Base-by-base conservation (phyloP, 2,113 vertebrate species). In the Callionymus lyra region DNA sequence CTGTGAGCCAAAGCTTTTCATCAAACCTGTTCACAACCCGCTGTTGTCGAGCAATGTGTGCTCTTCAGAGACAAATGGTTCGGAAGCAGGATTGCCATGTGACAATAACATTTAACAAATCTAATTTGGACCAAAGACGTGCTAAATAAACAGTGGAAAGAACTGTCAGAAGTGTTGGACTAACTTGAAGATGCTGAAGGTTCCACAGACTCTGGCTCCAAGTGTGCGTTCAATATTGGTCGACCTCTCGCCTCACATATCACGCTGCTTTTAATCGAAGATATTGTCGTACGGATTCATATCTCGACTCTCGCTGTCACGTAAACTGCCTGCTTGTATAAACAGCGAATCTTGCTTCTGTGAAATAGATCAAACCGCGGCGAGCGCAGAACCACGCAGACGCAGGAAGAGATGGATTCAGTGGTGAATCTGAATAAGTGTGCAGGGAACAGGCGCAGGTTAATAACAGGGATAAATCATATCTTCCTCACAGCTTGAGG, bases 391-490 rank as follows among this genome's bases (percentile, higher is more conserved):
- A 34, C 34, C 38, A 38, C 27, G 5, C 10, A 37, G 37, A 61
- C 31, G 55, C n/a, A 42, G 11, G 19, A 66, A 68, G 10, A 52
- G 46, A 63, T 68, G 65, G 57, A 62, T 76, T 74, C 47, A 59
- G 56, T 37, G 46, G 38, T 53, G 61, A 74, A 76, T 79, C 58
- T 65, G 52, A 80, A 76, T 71, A 62, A 61, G 56, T 55, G 56
- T 47, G 47, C 6, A 59, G 54, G 65, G 40, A 58, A 72, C 70
- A 47, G 57, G 54, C 66, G 63, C 62, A 68, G 69, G 77, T 72
- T 79, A 81, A 80, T 77, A 68, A 74, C 58, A 41, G 54, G 73
- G 60, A 74, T 77, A 71, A 74, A 77, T 80, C 73, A 65, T 53
- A 64, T 70, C 43, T 59, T 50, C 59, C 71, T 57, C 48, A 15